phyloP scores from a whole-genome alignment of 2,113 vertebrate genomes.

The Bubo blakistoni region DNA sequence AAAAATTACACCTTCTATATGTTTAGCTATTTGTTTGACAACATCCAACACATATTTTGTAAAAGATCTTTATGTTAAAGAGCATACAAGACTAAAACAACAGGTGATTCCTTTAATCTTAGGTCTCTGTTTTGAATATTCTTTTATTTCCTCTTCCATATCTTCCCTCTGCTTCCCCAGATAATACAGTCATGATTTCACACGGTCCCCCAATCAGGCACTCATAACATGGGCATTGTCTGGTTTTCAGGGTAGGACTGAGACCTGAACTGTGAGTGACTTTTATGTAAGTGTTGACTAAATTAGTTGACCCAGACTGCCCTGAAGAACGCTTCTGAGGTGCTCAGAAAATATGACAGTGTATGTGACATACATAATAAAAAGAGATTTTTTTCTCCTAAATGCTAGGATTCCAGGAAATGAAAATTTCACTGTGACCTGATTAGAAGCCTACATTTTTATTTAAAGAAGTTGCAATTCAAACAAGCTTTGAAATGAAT shows the following conservation, averaged over 20 bases:
- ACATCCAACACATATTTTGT: neutral
- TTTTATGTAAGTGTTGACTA: neutral
- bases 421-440: conserved; percentile 10
- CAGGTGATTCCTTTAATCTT: neutral
- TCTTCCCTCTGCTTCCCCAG: neutral
- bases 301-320: neutral
- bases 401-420: conserved; percentile 25
- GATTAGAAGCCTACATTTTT: conserved; percentile 24
- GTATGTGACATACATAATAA: conserved; percentile 5
- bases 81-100: neutral
- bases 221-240: neutral
- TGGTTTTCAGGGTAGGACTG: neutral
- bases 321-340: neutral
- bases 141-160: neutral
- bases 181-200: neutral
- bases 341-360: neutral
- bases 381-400: conserved; percentile 26
- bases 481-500: conserved; percentile 13
- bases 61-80: neutral
- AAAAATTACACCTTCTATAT: neutral
- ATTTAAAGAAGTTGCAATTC: conserved; percentile 10
- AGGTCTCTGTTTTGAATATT: neutral
- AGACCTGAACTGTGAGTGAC: neutral
- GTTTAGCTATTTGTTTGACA: neutral
- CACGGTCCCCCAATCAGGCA: neutral